phyloP scores from a whole-genome alignment of 2,113 vertebrate genomes.

The Pan paniscus region DNA sequence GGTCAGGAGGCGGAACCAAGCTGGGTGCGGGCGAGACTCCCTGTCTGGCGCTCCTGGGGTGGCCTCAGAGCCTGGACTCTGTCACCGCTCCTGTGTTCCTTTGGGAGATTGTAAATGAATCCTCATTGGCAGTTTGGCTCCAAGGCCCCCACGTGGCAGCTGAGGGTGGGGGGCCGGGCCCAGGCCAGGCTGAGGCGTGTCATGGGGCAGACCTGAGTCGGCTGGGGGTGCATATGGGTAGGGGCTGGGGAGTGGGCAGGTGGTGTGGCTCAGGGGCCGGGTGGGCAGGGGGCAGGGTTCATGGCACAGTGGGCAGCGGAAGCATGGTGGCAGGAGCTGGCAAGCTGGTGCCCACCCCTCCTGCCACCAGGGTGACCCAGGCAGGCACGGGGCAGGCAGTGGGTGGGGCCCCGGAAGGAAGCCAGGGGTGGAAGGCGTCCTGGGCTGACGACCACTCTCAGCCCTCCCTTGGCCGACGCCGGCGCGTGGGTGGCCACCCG shows the following conservation, averaged over 20 bases:
- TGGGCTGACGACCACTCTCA: background rate
- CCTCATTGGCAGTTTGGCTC: no score
- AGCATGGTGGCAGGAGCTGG: background rate
- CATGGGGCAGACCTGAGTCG: background rate
- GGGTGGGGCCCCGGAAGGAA: background rate
- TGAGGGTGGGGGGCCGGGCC: background rate
- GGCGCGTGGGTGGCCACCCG: background rate
- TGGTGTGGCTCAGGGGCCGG: background rate
- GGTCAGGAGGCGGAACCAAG: background rate
- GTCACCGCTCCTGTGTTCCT: background rate
- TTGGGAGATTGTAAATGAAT: no score
- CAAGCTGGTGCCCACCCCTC: no score
- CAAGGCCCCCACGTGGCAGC: background rate
- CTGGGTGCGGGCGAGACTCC: no score
- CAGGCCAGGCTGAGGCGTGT: background rate
- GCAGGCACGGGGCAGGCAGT: background rate
- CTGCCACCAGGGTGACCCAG: rapidly evolving
- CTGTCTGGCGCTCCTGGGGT: background rate
- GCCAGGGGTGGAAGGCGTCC: rapidly evolving
- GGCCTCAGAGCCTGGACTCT: background rate
- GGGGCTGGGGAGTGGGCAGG: background rate
- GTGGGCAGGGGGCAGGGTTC: background rate
- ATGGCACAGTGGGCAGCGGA: background rate
- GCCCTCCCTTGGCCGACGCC: background rate
- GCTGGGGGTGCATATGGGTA: no score